phyloP scores from a whole-genome alignment of 2,797 vertebrate species.

The Nothura maculosa region DNA sequence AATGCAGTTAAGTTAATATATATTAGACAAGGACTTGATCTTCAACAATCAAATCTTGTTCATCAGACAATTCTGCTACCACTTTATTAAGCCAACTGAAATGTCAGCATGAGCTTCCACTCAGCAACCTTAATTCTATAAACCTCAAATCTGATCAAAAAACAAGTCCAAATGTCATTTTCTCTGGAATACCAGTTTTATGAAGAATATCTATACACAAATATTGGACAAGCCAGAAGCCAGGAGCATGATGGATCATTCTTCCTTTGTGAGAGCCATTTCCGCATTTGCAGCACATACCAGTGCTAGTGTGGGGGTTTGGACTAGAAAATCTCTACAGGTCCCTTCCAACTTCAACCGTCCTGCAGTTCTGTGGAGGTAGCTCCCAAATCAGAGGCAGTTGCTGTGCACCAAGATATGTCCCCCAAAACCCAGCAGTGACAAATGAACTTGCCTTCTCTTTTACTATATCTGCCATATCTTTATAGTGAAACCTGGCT shows the following conservation, averaged over 20 bases:
- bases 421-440: not conserved
- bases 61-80: not conserved
- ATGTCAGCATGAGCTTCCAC: not conserved
- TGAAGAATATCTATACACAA: not conserved
- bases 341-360: too few species aligned
- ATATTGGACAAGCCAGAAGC: not conserved
- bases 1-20: not conserved
- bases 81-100: not conserved
- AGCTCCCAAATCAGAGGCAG: not conserved
- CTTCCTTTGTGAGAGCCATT: not conserved
- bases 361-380: too few species aligned
- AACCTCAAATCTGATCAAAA: not conserved
- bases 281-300: not conserved
- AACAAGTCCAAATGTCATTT: not conserved
- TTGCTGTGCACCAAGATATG: not conserved
- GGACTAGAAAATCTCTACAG: too few species aligned
- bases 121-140: not conserved
- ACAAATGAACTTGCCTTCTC: not conserved
- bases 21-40: not conserved
- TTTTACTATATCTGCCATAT: not conserved
- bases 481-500: not conserved
- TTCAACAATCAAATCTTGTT: not conserved
- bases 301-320: too few species aligned
- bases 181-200: not conserved
- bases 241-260: not conserved